These are phyloP conservation scores for Ochropacha duplaris DNA, from an alignment of 2,888 invertebrate genomes.

Conservation along the genomic window DNA sequence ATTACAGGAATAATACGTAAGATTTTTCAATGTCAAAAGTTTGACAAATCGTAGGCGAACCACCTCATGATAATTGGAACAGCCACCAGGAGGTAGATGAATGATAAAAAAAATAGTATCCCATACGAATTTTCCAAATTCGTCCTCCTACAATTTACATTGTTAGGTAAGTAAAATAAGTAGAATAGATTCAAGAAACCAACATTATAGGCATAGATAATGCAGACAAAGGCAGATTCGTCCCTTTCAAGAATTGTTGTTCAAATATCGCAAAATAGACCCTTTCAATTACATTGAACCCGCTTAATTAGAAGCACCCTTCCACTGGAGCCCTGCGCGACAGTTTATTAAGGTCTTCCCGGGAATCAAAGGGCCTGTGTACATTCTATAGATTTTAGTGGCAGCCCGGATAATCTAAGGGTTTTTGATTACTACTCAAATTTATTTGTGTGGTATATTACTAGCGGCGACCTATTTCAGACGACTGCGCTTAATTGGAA, in stretches of 20 bases:
- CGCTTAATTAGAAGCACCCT: constrained; percentile 53
- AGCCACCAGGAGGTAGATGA: no score
- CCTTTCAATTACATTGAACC: constrained; percentile 60
- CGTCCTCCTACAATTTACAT: not conserved
- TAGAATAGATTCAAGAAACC: not conserved
- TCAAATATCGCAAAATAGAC: constrained; percentile 56
- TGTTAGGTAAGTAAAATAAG: not conserved
- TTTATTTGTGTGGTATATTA: not conserved
- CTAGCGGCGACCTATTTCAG: not conserved
- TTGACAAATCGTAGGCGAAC: no score
- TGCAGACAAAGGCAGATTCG: constrained; percentile 11
- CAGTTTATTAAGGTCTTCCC: constrained; percentile 48
- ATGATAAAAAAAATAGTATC: no score
- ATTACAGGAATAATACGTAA: no score
- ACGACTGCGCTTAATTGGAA: not conserved
- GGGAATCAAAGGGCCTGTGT: constrained; percentile 14
- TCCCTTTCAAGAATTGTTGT: constrained; percentile 51
- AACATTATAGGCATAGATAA: not conserved
- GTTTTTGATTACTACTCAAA: constrained; percentile 1
- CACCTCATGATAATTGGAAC: no score
- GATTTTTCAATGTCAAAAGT: no score
- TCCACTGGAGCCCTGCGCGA: constrained; percentile 29
- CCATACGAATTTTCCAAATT: not conserved
- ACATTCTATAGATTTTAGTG: constrained; percentile 13
- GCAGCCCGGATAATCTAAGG: constrained; percentile 5